Evolutionary conservation across 2,797 vertebrate genomes (phyloP), one percentile per base, ranked within the genome.

Genomic region (Mycteria americana): DNA sequence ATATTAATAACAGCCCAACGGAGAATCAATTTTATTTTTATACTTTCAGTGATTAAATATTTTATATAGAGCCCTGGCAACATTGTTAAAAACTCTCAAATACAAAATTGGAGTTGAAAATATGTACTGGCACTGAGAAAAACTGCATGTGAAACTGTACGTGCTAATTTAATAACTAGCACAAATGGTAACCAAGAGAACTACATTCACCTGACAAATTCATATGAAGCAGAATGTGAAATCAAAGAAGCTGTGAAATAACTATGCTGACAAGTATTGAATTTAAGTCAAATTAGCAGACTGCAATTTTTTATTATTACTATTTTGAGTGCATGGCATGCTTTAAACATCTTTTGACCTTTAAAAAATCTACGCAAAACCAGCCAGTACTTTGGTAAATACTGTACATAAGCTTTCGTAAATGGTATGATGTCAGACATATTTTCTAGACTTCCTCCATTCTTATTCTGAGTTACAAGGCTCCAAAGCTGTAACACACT

Each of bases 11-110:
- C 51, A 93, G 62, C 37, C 62, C 59, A 92, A 69, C 6, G 16
- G 77, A 89, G 85, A 90, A 89, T 60, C 64, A 53, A 56, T 88
- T 91, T 93, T 93, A 67, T 81, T 95, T 95, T 70, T 24, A 82
- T 87, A 83, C 2, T 70, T 50, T 80, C 60, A 78, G 57, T 86
- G 73, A 92, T 57, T 84, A 94, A 92, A 88, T 94, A 89, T 86
- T 91, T 84, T 65, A 77, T 91, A 53, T 21, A 81, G 39, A 84
- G 28, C 18, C 54, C 28, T 68, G 62, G 39, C 24, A 78, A 73
- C 51, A 65, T 12, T 80, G 57, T 72, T 76, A 77, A 92, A 77
- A 85, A n/a, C 21, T 93, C 60, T 83, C 31, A 62, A 77, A 75
- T 9, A 67, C 18, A 77, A 94, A 85, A 91, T 13, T 83, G n/a